Evolutionary conservation across 2,797 vertebrate genomes (phyloP).

Genomic region (Myotis myotis): DNA sequence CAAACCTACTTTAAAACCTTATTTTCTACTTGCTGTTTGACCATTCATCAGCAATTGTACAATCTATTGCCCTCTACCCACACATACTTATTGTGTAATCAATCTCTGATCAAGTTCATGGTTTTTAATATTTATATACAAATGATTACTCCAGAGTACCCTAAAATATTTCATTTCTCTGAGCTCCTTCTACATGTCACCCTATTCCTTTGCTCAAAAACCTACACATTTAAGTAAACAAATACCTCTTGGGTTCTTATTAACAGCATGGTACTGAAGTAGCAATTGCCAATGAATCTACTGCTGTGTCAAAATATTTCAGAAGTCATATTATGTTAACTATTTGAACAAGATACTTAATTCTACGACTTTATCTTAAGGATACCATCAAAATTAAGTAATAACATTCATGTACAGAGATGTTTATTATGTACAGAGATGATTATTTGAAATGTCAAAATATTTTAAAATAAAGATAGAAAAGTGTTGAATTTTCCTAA

Average conservation of each 20-base stretch:
- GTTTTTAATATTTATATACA: background rate
- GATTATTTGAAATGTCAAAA: constrained; percentile 55
- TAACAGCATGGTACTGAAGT: background rate
- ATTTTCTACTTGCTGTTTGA: background rate
- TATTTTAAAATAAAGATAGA: constrained; percentile 14
- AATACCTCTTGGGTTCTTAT: background rate
- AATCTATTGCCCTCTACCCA: background rate
- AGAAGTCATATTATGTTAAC: constrained; percentile 36
- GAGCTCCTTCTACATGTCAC: background rate
- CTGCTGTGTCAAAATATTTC: constrained; percentile 51
- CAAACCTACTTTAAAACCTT: background rate
- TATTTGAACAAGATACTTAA: background rate
- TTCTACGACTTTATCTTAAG: background rate
- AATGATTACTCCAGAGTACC: background rate
- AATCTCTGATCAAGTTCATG: background rate
- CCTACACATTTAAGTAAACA: background rate
- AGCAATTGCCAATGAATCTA: background rate
- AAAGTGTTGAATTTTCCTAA: constrained; percentile 5
- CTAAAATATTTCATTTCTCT: background rate
- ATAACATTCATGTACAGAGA: background rate
- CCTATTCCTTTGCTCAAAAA: background rate
- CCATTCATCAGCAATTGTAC: background rate
- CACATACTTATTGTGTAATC: background rate
- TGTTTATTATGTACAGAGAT: background rate
- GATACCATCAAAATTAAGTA: background rate